Evolutionary conservation across 1,140 invertebrate genomes (phyloP).

Genomic region (Anagrus nilaparvatae): DNA sequence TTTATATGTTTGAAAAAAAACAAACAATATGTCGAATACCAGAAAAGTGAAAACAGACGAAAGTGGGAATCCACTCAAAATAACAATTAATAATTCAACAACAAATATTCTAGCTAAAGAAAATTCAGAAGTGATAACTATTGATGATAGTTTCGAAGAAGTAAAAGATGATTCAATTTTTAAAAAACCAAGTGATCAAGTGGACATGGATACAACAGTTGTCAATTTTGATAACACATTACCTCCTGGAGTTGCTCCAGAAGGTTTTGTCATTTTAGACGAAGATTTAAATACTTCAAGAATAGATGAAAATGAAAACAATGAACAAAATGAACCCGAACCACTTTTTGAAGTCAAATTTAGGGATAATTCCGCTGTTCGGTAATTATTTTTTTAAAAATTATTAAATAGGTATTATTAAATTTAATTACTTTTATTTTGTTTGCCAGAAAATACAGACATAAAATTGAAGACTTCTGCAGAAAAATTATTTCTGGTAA

Average conservation of each 20-base stretch:
- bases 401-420: neutral
- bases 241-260: conserved; percentile 22
- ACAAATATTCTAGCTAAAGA: neutral
- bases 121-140: conserved; percentile 1
- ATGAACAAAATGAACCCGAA: conserved; percentile 1
- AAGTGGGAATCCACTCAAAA: neutral
- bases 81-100: neutral
- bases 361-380: conserved; percentile 22
- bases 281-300: conserved; percentile 14
- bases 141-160: conserved; percentile 1
- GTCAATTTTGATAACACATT: conserved; percentile 21
- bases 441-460: conserved; percentile 27
- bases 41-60: neutral
- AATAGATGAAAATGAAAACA: neutral
- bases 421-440: conserved; percentile 9
- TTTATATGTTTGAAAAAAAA: no score
- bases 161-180: neutral
- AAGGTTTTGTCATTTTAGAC: conserved; percentile 24
- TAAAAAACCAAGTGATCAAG: neutral
- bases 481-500: conserved; percentile 18
- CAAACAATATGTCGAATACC: neutral
- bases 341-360: conserved; percentile 32
- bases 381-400: conserved; percentile 19
- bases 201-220: neutral
- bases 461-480: conserved; percentile 27